Base-by-base conservation (phyloP, 92 coral and sea anemone genomes). In the Scolanthus callimorphus region DNA sequence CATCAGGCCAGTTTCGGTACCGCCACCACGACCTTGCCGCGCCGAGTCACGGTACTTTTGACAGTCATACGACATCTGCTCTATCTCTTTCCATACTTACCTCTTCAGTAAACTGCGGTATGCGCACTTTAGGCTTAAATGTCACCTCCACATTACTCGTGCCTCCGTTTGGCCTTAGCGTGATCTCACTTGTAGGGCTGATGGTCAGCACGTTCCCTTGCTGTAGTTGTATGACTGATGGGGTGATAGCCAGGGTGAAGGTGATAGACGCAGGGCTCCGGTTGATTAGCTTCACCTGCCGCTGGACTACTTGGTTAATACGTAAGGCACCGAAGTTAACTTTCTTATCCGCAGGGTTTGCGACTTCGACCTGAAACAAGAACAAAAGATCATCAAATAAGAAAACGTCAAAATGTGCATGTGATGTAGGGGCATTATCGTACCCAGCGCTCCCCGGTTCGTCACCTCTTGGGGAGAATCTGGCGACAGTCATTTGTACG, bases 311-410 rank as follows among this genome's bases (percentile, higher is more conserved):
- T 65, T 92, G 96, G 34, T 90, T 90, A 17, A 92, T 81, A 55
- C 96, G 94, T 2, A 92, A 53, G 54, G 98, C 96, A 25, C 98
- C 96, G 20, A 92, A 81, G 63, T 70, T 84, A 50, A 92, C 85
- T 43, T 86, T 85, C 51, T 81, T 82, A 83, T 92, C 88, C 11
- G 69, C 82, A 3, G 84, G 87, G 74, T 79, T 73, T 31, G 89
- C 78, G 15, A 91, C 97, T 52, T 91, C 97, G 21, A 91, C 97
- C 97, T 91, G 50, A n/a, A n/a, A n/a, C n/a, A n/a, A n/a, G n/a
- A n/a, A n/a, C n/a, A n/a, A n/a, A n/a, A n/a, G n/a, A n/a, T n/a
- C n/a, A n/a, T n/a, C n/a, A n/a, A n/a, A n/a, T n/a, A n/a, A n/a
- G n/a, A n/a, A n/a, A n/a, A n/a, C n/a, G n/a, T n/a, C n/a, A n/a